Evolutionary conservation across 2,797 vertebrate genomes (phyloP).

Genomic region (Hoplostethus atlanticus): DNA sequence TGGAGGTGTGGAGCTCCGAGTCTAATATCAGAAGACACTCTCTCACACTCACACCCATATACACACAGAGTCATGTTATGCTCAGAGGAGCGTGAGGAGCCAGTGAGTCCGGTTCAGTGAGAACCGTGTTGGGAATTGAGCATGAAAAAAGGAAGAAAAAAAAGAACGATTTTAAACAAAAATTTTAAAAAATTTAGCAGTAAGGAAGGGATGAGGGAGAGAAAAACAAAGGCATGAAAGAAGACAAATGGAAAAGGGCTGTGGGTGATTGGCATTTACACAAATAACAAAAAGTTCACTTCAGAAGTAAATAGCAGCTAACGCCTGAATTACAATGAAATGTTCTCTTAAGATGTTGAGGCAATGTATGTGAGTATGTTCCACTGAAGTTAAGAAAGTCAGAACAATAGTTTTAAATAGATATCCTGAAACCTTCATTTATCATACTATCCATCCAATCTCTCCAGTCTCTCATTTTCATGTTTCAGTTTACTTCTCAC

Average conservation of each 20-base stretch:
- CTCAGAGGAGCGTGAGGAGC: constrained; percentile 67
- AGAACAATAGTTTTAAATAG: not conserved
- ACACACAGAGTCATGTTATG: constrained; percentile 18
- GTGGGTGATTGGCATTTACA: constrained; percentile 41
- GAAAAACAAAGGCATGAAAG: not conserved
- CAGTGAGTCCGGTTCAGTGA: constrained; percentile 64
- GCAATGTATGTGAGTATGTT: too few relatives aligned
- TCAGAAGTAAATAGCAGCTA: constrained; percentile 10
- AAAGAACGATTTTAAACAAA: constrained; percentile 21
- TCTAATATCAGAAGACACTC: constrained; percentile 45
- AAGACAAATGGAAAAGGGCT: constrained; percentile 3
- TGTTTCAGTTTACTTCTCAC: not conserved
- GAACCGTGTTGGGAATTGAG: constrained; percentile 52
- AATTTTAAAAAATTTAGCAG: not conserved
- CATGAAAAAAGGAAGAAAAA: constrained; percentile 27
- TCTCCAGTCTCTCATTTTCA: not conserved
- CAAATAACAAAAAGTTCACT: constrained; percentile 21
- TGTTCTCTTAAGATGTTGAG: not conserved
- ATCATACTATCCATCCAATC: not conserved
- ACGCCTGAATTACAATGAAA: not conserved
- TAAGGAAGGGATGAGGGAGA: constrained; percentile 40
- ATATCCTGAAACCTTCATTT: not conserved
- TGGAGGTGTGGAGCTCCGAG: constrained; percentile 48
- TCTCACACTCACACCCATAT: constrained; percentile 1
- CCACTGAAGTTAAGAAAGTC: not conserved